Conservation (phyloP, 2,888 invertebrate genomes). For the Cephalotes varians region DNA sequence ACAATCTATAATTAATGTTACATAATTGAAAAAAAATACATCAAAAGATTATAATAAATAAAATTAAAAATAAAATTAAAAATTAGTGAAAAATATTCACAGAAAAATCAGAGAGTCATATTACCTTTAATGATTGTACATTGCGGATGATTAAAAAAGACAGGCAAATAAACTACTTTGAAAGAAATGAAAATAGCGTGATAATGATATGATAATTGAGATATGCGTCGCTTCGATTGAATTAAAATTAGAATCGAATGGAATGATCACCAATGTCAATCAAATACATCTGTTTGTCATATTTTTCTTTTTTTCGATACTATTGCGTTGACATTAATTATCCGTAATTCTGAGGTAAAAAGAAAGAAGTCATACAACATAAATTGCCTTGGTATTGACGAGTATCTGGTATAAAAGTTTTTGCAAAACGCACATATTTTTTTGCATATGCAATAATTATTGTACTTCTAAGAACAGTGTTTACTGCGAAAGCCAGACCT, state of each 20-base stretch:
- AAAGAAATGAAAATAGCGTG: neutral
- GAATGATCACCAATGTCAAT: conserved; percentile 9
- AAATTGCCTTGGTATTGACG: neutral
- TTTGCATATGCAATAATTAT: neutral
- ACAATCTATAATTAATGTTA: neutral
- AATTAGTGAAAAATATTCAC: neutral
- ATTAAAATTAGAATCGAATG: conserved; percentile 46
- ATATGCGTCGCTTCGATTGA: neutral
- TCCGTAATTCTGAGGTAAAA: neutral
- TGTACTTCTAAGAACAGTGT: neutral
- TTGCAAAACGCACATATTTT: neutral
- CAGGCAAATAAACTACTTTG: neutral
- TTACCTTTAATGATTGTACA: neutral
- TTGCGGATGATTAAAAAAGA: neutral
- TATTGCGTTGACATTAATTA: neutral
- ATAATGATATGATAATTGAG: conserved; percentile 2
- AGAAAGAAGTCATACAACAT: neutral
- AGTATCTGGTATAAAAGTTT: neutral
- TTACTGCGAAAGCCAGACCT: neutral
- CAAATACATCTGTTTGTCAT: neutral
- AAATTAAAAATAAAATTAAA: conserved; percentile 39
- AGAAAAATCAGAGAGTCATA: neutral
- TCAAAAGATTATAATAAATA: conserved; percentile 38
- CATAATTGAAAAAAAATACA: neutral
- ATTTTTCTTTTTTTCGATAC: neutral